phyloP scores from a whole-genome alignment of 2,888 invertebrate species.

The Lithophane socia region DNA sequence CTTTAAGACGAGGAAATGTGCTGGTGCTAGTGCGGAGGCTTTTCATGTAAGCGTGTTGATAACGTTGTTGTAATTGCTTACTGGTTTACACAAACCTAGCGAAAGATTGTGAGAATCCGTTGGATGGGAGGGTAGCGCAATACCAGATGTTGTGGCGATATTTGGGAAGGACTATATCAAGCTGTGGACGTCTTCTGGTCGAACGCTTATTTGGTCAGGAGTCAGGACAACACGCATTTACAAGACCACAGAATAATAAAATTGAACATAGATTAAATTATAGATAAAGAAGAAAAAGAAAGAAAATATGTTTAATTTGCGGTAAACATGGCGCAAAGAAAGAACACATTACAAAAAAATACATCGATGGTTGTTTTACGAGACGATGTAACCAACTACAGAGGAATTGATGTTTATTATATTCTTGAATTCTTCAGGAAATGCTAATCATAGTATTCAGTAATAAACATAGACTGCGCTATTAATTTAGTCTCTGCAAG shows the following conservation, averaged over 20 bases:
- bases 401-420: constrained; percentile 8
- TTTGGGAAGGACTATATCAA: not conserved
- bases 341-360: too few relatives aligned
- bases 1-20: not conserved
- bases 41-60: not conserved
- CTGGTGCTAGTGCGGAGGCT: too few relatives aligned
- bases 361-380: not conserved
- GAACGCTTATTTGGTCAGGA: not conserved
- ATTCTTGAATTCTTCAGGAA: constrained; percentile 34
- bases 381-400: not conserved
- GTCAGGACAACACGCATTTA: not conserved
- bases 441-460: constrained; percentile 34
- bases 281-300: too few relatives aligned
- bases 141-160: not conserved
- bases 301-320: too few relatives aligned
- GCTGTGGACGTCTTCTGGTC: not conserved
- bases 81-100: not conserved
- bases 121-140: too few relatives aligned
- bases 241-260: not conserved
- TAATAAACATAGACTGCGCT: constrained; percentile 33
- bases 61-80: not conserved
- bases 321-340: too few relatives aligned
- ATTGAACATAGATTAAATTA: not conserved
- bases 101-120: not conserved
- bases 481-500: constrained; percentile 25